Base-by-base conservation (phyloP, 2,888 invertebrate genomes). In the Polymixis lichenea region DNA sequence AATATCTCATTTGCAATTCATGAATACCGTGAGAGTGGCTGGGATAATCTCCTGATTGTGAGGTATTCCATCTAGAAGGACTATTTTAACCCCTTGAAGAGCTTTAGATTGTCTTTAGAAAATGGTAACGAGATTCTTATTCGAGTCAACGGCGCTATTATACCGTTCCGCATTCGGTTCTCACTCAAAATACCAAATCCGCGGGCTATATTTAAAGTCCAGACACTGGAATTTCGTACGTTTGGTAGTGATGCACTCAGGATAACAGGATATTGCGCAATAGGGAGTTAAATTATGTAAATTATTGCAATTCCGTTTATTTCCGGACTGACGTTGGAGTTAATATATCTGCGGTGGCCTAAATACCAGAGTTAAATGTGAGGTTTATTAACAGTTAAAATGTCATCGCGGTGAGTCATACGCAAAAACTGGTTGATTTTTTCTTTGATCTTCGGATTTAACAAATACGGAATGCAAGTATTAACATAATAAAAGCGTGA, bases 1-100 rank as follows among this genome's bases (percentile, higher is more conserved):
- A 83, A 80, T 78, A 76, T 75, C 73, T 77, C 64, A 75, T 87
- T 83, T 83, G 61, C 53, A 80, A 85, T 78, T 78, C 80, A 85
- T 85, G 71, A 82, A 67, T 38, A 60, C n/a, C 53, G 61, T 73
- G 60, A 25, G 49, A 84, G 61, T 74, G 65, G 77, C 58, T 72
- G 55, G 64, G 56, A 56, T 68, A 72, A 62, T 75, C 15, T 73
- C 46, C 61, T 60, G 43, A 72, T 60, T 64, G 62, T 53, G 28
- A 69, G 61, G 28, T 69, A 75, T 72, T 84, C 32, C 65, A 66
- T 55, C 75, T 61, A 51, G 60, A 56, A 78, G 62, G 65, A 75
- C 75, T 53, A 72, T 25, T 72, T 62, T 25, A 68, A 58, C n/a
- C n/a, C 32, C 19, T 66, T 71, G 62, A 77, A 56, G 25, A 78